Evolutionary conservation across 2,888 invertebrate genomes (phyloP).

Genomic region (Eristalis intricaria): DNA sequence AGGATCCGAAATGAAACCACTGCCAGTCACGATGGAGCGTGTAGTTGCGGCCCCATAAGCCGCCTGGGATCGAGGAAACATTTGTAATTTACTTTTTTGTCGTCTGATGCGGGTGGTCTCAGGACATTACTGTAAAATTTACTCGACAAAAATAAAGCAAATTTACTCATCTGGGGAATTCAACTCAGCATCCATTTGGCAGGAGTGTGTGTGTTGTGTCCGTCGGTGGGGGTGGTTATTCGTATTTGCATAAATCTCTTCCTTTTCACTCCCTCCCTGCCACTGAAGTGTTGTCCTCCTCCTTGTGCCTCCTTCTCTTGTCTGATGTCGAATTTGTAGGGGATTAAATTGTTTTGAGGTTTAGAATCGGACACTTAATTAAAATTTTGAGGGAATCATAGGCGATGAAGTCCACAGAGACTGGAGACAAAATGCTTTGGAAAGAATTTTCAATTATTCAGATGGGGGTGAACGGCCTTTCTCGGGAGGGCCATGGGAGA

Average conservation of each 20-base stretch:
- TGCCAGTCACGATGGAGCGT: slow-evolving; percentile 2
- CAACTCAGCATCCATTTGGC: slow-evolving; percentile 14
- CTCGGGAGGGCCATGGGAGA: background rate
- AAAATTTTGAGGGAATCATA: slow-evolving; percentile 35
- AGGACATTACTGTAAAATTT: slow-evolving; percentile 38
- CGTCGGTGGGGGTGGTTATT: background rate
- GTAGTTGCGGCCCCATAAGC: background rate
- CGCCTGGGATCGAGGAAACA: background rate
- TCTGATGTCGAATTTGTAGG: slow-evolving; percentile 30
- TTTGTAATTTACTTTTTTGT: slow-evolving; percentile 16
- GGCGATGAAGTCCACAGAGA: background rate
- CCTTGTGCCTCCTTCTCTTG: background rate
- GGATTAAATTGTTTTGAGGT: slow-evolving; percentile 31
- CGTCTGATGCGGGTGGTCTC: slow-evolving; percentile 42
- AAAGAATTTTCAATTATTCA: slow-evolving; percentile 41
- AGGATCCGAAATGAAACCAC: slow-evolving; percentile 32
- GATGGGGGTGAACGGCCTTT: background rate
- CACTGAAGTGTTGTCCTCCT: background rate
- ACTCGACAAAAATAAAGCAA: slow-evolving; percentile 23
- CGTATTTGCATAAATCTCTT: slow-evolving; percentile 55
- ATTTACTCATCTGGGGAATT: slow-evolving; percentile 41
- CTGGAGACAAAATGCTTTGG: slow-evolving; percentile 1
- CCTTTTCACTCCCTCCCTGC: background rate
- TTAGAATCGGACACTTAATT: slow-evolving; percentile 54
- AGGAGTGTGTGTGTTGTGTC: slow-evolving; percentile 13